These are phyloP conservation scores for Globia sparganii DNA, from an alignment of 2,888 invertebrate genomes.

Conservation along the genomic window DNA sequence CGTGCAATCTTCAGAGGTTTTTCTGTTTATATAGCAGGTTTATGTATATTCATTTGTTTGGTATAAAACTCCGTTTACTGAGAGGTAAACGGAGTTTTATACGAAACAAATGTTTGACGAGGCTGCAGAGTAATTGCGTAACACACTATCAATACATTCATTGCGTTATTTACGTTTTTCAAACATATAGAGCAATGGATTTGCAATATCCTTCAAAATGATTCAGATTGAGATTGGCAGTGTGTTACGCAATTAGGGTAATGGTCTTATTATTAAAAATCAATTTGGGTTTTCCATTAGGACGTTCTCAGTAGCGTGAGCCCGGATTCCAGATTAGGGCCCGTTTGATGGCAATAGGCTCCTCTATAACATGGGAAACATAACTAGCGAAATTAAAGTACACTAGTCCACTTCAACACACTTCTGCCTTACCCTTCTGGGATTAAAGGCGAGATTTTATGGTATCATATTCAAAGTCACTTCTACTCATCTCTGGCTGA, in stretches of 20 bases:
- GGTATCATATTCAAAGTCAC: neutral
- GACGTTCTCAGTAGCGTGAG: neutral
- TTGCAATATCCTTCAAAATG: neutral
- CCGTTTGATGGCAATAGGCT: neutral
- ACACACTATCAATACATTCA: neutral
- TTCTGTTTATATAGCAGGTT: slow-evolving; percentile 1
- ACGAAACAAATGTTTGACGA: no score
- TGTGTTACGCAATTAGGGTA: no score
- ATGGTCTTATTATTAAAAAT: neutral
- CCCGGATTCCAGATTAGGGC: neutral
- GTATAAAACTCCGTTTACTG: neutral
- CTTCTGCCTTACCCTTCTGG: neutral
- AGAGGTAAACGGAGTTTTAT: no score
- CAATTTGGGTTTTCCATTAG: neutral
- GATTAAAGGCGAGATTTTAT: neutral
- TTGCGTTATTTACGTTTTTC: neutral
- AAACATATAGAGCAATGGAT: neutral
- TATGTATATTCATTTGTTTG: neutral
- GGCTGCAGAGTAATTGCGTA: neutral
- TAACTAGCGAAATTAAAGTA: neutral
- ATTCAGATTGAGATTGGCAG: no score
- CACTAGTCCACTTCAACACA: neutral
- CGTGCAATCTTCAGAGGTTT: neutral
- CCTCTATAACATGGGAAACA: neutral
- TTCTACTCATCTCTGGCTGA: neutral